Evolutionary conservation across 2,888 invertebrate species (phyloP).

Genomic region (Drosophila pullipes): DNA sequence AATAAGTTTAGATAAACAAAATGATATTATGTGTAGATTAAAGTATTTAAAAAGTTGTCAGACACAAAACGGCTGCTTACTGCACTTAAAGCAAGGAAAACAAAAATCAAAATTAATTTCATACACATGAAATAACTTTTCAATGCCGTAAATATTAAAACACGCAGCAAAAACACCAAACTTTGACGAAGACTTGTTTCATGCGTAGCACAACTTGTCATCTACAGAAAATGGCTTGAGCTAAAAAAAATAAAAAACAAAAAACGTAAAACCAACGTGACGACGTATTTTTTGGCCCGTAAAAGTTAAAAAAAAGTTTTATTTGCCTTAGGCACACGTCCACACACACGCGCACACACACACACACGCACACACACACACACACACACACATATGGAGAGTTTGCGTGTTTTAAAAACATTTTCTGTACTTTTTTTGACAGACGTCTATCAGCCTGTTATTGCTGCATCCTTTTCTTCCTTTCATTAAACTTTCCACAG

Average conservation of each 20-base stretch:
- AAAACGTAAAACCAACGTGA: constrained; percentile 24
- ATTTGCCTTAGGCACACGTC: constrained; percentile 25
- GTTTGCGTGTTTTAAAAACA: not conserved
- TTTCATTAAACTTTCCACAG: constrained; percentile 6
- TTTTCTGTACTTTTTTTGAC: constrained; percentile 28
- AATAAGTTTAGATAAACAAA: not conserved
- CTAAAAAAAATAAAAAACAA: constrained; percentile 25
- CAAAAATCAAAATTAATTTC: constrained; percentile 17
- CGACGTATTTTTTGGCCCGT: constrained; percentile 16
- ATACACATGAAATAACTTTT: constrained; percentile 37
- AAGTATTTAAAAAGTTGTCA: constrained; percentile 34
- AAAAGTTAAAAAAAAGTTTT: constrained; percentile 53
- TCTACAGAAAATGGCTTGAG: constrained; percentile 59
- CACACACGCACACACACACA: not conserved
- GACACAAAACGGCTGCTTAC: constrained; percentile 12
- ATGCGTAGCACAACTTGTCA: constrained; percentile 71
- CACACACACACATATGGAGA: not conserved
- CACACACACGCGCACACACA: constrained; percentile 12
- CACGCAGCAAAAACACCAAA: constrained; percentile 12
- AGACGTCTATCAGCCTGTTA: constrained; percentile 52
- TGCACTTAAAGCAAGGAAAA: not conserved
- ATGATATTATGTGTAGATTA: not conserved
- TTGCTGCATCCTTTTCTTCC: constrained; percentile 22
- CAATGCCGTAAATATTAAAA: constrained; percentile 34
- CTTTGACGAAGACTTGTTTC: constrained; percentile 33